These are phyloP conservation scores for Eretmochelys imbricata DNA, from an alignment of 2,113 vertebrate genomes.

Conservation along the genomic window DNA sequence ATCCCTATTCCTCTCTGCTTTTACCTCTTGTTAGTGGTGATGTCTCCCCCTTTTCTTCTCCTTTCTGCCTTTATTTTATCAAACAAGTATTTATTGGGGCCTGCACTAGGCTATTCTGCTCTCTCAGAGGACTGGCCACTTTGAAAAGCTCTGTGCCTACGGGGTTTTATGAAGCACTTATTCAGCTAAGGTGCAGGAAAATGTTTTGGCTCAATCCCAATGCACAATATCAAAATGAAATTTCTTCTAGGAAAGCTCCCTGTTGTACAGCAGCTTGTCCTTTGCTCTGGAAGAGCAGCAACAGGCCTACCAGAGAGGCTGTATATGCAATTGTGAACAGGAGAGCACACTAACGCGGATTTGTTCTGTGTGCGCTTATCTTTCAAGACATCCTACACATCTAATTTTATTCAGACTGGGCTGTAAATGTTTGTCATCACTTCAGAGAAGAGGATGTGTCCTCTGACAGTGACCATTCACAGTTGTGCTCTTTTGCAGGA, in stretches of 20 bases:
- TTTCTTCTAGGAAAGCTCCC: background rate
- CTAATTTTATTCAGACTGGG: background rate
- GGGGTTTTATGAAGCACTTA: background rate
- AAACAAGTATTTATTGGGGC: background rate
- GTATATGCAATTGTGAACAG: background rate
- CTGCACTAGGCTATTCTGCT: background rate
- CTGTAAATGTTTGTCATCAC: slow-evolving; percentile 43
- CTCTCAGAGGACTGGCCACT: background rate
- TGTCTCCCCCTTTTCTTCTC: background rate
- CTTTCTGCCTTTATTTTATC: background rate
- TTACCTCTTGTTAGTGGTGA: background rate
- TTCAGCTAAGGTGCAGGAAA: background rate
- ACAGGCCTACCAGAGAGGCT: background rate
- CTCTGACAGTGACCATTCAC: background rate
- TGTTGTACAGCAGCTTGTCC: too few relatives aligned
- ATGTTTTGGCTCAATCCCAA: background rate
- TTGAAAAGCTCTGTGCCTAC: background rate
- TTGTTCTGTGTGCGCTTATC: background rate
- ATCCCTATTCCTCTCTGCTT: background rate
- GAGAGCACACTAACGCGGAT: background rate
- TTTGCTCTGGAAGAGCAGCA: background rate
- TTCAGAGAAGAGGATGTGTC: slow-evolving; percentile 37
- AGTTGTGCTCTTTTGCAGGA: background rate
- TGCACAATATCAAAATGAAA: too few relatives aligned
- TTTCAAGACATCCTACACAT: background rate